Evolutionary conservation across 1,140 invertebrate genomes (phyloP), one percentile per base, ranked within the genome.

Genomic region (Thalassaphorura encarpata): DNA sequence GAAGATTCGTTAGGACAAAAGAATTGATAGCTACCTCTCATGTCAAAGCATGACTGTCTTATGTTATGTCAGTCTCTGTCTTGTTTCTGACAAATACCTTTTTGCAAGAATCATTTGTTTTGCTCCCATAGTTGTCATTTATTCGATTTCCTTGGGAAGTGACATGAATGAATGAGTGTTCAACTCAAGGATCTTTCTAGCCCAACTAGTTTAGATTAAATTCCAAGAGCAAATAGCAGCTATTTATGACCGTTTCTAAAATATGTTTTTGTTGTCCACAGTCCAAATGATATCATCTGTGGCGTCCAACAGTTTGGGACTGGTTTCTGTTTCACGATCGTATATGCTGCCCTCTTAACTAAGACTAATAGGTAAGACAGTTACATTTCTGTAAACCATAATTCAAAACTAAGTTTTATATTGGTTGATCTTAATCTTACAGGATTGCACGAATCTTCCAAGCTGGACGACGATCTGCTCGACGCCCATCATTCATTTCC

Each of bases 371-470:
- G n/a, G n/a, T n/a, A n/a, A n/a, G n/a, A n/a, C n/a, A n/a, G n/a
- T n/a, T n/a, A n/a, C n/a, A n/a, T n/a, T n/a, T n/a, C n/a, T n/a
- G n/a, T n/a, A n/a, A n/a, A n/a, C n/a, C n/a, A n/a, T n/a, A n/a
- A n/a, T n/a, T n/a, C n/a, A n/a, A n/a, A n/a, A n/a, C n/a, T n/a
- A n/a, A n/a, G n/a, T n/a, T n/a, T n/a, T n/a, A n/a, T n/a, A n/a
- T n/a, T n/a, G n/a, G n/a, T n/a, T n/a, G n/a, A n/a, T n/a, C n/a
- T n/a, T n/a, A n/a, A n/a, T n/a, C n/a, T n/a, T n/a, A n/a, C n/a
- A 76, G 89, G 28, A 95, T 95, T 58, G 81, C 87, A 2, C 75
- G 91, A 18, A 95, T 96, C 63, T 95, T 96, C 72, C 84, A 87
- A 61, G 85, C 86, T 3, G 84, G 89, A 53, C 87, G 87, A 67